Percentiles rank a stretch among this genome's conserved stretches.
These are phyloP conservation scores for Rhamphomyia laevipes DNA, from an alignment of 2,888 invertebrate species.

Conservation along the genomic window DNA sequence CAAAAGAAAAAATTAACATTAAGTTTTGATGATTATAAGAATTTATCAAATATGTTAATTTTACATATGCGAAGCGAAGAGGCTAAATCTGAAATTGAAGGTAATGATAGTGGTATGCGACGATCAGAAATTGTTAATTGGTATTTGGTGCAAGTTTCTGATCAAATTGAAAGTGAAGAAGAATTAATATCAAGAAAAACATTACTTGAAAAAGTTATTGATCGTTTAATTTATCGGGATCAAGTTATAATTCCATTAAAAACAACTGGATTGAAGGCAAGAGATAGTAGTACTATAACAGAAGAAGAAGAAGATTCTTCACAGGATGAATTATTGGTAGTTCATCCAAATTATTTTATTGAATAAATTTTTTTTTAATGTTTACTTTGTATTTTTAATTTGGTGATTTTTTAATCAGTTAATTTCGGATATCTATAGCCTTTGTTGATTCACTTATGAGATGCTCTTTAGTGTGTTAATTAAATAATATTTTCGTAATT, in stretches of 20 bases:
- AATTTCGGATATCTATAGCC: too few species aligned
- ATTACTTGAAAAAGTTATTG: conserved; percentile 87
- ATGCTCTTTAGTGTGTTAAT: too few species aligned
- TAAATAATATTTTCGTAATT: too few species aligned
- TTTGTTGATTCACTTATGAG: too few species aligned
- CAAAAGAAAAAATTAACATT: conserved; percentile 66
- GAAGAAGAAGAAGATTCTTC: conserved; percentile 21
- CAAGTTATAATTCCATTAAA: conserved; percentile 36
- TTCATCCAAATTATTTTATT: conserved; percentile 91
- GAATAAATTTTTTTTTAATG: conserved; percentile 40
- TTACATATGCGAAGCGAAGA: conserved; percentile 82
- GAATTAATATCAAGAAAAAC: conserved; percentile 80
- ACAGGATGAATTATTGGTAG: conserved; percentile 72
- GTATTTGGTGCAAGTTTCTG: conserved; percentile 82
- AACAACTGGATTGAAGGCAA: conserved; percentile 25
- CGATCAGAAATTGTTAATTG: conserved; percentile 80
- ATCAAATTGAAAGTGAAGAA: conserved; percentile 81
- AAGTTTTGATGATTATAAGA: conserved; percentile 89
- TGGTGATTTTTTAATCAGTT: too few species aligned
- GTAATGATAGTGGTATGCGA: conserved; percentile 52
- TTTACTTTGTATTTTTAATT: too few species aligned
- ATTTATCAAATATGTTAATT: conserved; percentile 81
- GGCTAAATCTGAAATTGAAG: conserved; percentile 49
- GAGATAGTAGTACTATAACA: conserved; percentile 6
- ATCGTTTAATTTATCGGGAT: conserved; percentile 69